These are phyloP conservation scores for Chrysolina oricalcia DNA, from an alignment of 2,888 invertebrate species.

Conservation along the genomic window DNA sequence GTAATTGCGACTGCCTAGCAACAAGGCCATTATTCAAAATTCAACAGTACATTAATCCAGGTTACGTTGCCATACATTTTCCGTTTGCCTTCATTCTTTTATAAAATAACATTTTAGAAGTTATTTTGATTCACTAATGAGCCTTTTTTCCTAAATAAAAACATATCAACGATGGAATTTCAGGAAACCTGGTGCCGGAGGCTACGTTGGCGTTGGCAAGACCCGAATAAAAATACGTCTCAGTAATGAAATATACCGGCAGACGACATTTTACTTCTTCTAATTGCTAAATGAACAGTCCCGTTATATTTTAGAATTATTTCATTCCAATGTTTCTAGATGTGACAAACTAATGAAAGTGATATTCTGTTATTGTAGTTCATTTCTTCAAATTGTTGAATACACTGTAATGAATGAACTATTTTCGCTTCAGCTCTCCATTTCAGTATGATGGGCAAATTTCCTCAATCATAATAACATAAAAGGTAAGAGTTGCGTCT, in stretches of 20 bases:
- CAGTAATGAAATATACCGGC: not conserved
- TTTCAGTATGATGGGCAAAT: too few relatives aligned
- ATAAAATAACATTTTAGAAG: not conserved
- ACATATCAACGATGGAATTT: not conserved
- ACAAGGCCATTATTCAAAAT: not conserved
- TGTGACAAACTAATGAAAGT: too few relatives aligned
- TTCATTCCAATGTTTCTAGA: not conserved
- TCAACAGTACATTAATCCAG: not conserved
- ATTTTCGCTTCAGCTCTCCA: too few relatives aligned
- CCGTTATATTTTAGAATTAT: not conserved
- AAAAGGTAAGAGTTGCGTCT: too few relatives aligned
- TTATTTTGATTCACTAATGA: slow-evolving; percentile 1
- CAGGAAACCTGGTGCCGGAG: not conserved
- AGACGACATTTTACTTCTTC: not conserved
- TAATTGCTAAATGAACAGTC: not conserved
- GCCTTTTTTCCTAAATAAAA: not conserved
- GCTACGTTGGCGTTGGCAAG: slow-evolving; percentile 4
- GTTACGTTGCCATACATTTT: not conserved
- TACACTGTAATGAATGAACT: too few relatives aligned
- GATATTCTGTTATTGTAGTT: too few relatives aligned
- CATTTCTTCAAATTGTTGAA: too few relatives aligned
- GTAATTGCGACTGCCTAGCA: not conserved
- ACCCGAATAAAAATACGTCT: not conserved
- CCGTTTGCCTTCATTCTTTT: not conserved
- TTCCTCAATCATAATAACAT: too few relatives aligned